These are phyloP conservation scores for Octomys mimax DNA, from an alignment of 2,797 vertebrate species.

Conservation along the genomic window DNA sequence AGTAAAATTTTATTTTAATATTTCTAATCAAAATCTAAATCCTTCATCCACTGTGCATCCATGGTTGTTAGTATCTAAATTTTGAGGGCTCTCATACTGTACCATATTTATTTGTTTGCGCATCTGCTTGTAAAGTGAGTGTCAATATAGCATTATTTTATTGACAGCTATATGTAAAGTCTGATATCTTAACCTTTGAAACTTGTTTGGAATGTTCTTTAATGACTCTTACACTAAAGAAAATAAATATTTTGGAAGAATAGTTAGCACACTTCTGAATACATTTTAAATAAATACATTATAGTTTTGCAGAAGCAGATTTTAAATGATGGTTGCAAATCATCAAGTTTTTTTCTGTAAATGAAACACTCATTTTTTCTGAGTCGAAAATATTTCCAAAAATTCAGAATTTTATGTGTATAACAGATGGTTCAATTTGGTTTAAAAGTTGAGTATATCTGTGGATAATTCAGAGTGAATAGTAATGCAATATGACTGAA, in stretches of 20 bases:
- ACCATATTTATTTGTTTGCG: not conserved
- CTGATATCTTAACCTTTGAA: not conserved
- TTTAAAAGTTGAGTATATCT: constrained; percentile 70
- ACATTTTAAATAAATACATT: not conserved
- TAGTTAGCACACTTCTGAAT: not conserved
- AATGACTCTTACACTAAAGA: not conserved
- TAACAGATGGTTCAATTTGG: constrained; percentile 76
- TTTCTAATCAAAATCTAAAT: not conserved
- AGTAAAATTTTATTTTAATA: not conserved
- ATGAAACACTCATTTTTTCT: constrained; percentile 58
- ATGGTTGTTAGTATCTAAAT: not conserved
- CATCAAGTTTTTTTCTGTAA: constrained; percentile 68
- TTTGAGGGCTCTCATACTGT: not conserved
- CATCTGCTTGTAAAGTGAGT: not conserved
- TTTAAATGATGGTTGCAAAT: constrained; percentile 71
- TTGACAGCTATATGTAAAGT: not conserved
- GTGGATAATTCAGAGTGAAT: constrained; percentile 58
- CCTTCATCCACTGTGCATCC: not conserved
- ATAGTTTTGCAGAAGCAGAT: constrained; percentile 39
- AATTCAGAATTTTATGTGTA: constrained; percentile 62
- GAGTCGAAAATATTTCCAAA: constrained; percentile 71
- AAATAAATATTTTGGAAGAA: constrained; percentile 25
- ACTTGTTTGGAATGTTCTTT: not conserved
- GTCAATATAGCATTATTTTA: not conserved
- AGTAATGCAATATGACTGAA: constrained; percentile 56